Evolutionary conservation across 2,113 vertebrate genomes (phyloP), one percentile per base, ranked within the genome.

Genomic region (Oryzias curvinotus): DNA sequence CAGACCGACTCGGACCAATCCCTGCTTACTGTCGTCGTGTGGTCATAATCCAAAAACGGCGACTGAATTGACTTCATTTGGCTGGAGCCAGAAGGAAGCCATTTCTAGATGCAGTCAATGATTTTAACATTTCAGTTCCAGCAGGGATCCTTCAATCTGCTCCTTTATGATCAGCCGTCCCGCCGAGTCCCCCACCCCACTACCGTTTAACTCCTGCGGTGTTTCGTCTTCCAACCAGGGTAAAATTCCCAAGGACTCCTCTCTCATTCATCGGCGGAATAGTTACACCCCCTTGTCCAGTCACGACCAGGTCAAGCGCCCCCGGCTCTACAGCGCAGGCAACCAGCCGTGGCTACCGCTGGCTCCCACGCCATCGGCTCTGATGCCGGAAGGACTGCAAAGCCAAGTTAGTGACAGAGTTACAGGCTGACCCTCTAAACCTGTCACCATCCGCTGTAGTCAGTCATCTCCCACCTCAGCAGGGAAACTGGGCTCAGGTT

Each of bases 251-350:
- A 83, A 81, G 91, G 91, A 83, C 75, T 91, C 93, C 74, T 85
- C 88, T 85, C 94, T 95, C 56, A 81, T 91, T 88, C 94, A 93
- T 77, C 93, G 96, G 78, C 93, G 96, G 86, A 98, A 94, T 95
- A 98, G 96, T 94, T 95, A 97, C 82, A 97, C 95, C 10, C 96
- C 94, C 17, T 88, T 96, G 90, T 95, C 94, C 92, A 94, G 95
- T 91, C 91, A 92, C 62, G 94, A 95, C 91, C 92, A 91, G 81
- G 84, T 93, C 84, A 94, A 93, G 91, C 95, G 94, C 48, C 95
- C 94, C 16, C 88, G 95, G 81, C 96, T 96, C 87, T 95, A 95
- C 95, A 96, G 96, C 76, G 92, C 94, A 25, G 96, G 95, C 83
- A 98, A 95, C 92, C 90, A 91, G 71, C 94, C 96, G 67, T 94